These are phyloP conservation scores for Chrysodeixis includens DNA, from an alignment of 2,888 invertebrate species.

Conservation along the genomic window DNA sequence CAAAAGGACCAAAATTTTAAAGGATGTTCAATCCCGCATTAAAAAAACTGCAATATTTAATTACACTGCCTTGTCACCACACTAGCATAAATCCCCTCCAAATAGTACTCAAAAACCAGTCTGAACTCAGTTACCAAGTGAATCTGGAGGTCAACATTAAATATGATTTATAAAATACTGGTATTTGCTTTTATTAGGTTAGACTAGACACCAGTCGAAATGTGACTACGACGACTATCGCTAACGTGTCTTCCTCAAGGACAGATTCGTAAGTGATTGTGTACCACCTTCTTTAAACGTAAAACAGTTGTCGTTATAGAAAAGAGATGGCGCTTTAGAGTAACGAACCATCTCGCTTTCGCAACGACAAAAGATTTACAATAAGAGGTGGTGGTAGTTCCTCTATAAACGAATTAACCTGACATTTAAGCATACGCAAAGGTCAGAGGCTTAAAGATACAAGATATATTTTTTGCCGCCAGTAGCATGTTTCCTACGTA, in stretches of 20 bases:
- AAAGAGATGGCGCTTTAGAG: no score
- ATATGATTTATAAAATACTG: neutral
- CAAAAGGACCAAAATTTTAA: neutral
- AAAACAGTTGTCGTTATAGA: no score
- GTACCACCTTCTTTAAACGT: no score
- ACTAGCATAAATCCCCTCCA: neutral
- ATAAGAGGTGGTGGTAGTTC: no score
- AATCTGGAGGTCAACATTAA: neutral
- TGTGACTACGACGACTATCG: neutral
- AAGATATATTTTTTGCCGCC: neutral
- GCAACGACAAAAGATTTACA: no score
- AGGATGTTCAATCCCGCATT: no score
- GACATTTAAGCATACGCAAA: slow-evolving; percentile 19
- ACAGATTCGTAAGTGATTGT: slow-evolving; percentile 6
- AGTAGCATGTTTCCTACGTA: neutral
- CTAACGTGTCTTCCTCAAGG: slow-evolving; percentile 1
- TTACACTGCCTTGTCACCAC: no score
- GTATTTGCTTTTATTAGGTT: neutral
- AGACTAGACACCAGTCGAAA: neutral
- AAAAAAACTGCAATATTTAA: no score
- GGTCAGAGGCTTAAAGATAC: neutral
- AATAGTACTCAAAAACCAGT: slow-evolving; percentile 1
- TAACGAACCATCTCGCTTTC: no score
- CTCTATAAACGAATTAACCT: slow-evolving; percentile 7
- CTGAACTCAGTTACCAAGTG: neutral